A percentile compares a stretch with the other conserved stretches of the same genome.
phyloP scores from a whole-genome alignment of 2,888 invertebrate species.

The Glomeris marginata region DNA sequence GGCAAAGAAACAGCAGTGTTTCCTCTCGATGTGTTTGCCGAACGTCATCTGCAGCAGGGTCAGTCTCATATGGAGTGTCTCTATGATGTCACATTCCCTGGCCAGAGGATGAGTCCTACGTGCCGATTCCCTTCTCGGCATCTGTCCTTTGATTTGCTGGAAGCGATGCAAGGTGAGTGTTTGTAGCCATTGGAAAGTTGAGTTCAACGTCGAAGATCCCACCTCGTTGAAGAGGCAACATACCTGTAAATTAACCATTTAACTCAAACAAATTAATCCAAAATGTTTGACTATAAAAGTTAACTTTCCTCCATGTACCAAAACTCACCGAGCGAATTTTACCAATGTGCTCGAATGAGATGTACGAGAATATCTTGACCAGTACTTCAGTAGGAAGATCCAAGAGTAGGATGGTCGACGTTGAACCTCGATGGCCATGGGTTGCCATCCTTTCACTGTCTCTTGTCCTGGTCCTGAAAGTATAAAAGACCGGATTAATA shows the following conservation, averaged over 20 bases:
- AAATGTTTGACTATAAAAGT: too few relatives aligned
- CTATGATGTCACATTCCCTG: conserved; percentile 82
- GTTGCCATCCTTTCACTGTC: not conserved
- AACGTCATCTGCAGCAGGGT: conserved; percentile 85
- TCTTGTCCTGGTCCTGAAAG: not conserved
- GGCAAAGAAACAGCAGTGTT: conserved; percentile 86
- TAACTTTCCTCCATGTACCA: too few relatives aligned
- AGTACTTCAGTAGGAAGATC: conserved; percentile 66
- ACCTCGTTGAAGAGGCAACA: conserved; percentile 63
- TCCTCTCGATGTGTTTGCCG: conserved; percentile 84
- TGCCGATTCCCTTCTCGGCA: conserved; percentile 83
- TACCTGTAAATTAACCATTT: conserved; percentile 42
- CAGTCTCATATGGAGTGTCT: conserved; percentile 81
- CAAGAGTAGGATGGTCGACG: conserved; percentile 36
- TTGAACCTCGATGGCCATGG: not conserved
- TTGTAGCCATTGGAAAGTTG: conserved; percentile 70
- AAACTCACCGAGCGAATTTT: conserved; percentile 58
- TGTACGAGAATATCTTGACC: conserved; percentile 57
- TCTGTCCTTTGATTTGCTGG: conserved; percentile 73
- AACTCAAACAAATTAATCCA: too few relatives aligned
- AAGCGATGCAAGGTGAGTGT: conserved; percentile 69
- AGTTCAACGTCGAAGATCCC: conserved; percentile 63
- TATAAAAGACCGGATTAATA: not conserved
- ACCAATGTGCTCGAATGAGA: conserved; percentile 60
- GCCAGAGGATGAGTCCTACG: conserved; percentile 77